Percentiles rank a stretch among this genome's conserved stretches.
These are phyloP conservation scores for Gymnogyps californianus DNA, from an alignment of 2,113 vertebrate genomes.

Conservation along the genomic window DNA sequence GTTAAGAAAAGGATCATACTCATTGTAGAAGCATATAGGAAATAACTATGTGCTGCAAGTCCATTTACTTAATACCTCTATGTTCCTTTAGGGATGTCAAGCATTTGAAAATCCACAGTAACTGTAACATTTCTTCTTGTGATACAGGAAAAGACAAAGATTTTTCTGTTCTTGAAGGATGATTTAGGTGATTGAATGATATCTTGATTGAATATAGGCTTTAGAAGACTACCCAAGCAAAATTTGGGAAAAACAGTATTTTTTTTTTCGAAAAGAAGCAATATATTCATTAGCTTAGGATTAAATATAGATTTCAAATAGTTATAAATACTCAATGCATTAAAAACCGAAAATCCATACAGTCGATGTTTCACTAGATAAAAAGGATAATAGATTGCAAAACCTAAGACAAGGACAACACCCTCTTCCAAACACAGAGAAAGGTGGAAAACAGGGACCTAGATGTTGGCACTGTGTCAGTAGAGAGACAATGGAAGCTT, in stretches of 20 bases:
- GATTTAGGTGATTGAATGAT: background rate
- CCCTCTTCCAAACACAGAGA: background rate
- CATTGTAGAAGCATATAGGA: background rate
- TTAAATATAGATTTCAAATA: background rate
- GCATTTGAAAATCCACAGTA: background rate
- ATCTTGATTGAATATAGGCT: background rate
- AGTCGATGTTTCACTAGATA: background rate
- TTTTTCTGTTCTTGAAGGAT: background rate
- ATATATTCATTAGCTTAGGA: background rate
- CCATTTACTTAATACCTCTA: background rate
- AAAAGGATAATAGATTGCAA: slow-evolving; percentile 17
- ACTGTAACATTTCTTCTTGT: background rate
- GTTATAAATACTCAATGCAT: background rate
- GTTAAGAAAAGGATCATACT: background rate
- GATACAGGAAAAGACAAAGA: background rate
- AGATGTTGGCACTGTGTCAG: slow-evolving; percentile 45
- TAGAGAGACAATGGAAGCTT: slow-evolving; percentile 47
- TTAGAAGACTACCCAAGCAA: background rate
- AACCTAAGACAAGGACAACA: slow-evolving; percentile 1
- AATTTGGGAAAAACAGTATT: background rate
- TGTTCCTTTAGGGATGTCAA: background rate
- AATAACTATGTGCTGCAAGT: background rate
- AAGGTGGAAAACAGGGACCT: slow-evolving; percentile 38
- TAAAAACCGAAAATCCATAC: background rate
- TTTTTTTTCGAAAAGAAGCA: background rate